Base-by-base conservation (phyloP, 2,797 vertebrate genomes). In the Sebastes steindachneri region DNA sequence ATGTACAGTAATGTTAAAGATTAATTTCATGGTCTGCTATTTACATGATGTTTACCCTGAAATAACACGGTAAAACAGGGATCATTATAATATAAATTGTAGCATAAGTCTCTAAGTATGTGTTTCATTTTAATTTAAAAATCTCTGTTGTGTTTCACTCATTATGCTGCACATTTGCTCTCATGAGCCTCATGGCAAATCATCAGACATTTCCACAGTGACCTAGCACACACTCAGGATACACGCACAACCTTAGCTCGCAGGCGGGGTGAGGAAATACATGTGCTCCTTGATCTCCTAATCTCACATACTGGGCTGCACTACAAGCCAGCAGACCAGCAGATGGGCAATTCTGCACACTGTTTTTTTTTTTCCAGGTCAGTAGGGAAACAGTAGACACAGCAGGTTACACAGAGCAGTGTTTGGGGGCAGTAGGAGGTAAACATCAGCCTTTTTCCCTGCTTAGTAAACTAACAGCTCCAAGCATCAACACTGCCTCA, bases 381-480 rank as follows among this genome's bases (percentile, higher is more conserved):
- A 7, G 75, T 66, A 60, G 67, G 71, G 68, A 88, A 90, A 90
- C 73, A 75, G 79, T 80, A 75, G 75, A 83, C 79, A 68, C 86
- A 90, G 88, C 84, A 88, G 86, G 86, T 83, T 86, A 74, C 73
- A 78, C 65, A 62, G 75, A 86, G 81, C 82, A 73, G 80, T 31
- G 83, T 91, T 91, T 80, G 58, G 78, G 67, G 77, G 82, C 74
- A 88, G 84, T 29, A 58, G 76, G 79, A 87, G 85, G 84, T 88
- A 90, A 90, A 89, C 86, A 88, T 89, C 88, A 87, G 81, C 80
- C 86, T 75, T 71, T 86, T 80, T 55, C 31, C 62, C 71, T 84
- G 82, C 81, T 89, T 88, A 73, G 77, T 91, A 88, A 92, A 93
- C 85, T 57, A 91, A 92, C 77, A 89, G 88, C 88, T 93, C 75